Conservation (phyloP, 2,113 vertebrate species). For the Aphyosemion australe region DNA sequence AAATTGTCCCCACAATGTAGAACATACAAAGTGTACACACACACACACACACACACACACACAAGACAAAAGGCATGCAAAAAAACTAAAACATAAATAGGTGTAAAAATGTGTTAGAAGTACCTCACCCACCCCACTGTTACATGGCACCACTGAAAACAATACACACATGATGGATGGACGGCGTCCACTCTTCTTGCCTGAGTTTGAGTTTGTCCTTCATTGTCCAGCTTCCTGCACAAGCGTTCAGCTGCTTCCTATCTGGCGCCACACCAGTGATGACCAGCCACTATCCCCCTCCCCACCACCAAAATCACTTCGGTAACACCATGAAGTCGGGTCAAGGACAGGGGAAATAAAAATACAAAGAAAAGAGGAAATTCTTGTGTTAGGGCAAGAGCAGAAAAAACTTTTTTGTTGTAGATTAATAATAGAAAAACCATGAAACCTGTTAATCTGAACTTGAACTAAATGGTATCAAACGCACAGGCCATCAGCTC, state of each 20-base stretch:
- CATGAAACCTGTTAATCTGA: neutral
- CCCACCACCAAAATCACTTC: slow-evolving; percentile 11
- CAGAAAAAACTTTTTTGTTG: neutral
- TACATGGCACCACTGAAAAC: slow-evolving; percentile 46
- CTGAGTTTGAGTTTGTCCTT: slow-evolving; percentile 46
- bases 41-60: no score
- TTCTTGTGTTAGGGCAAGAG: slow-evolving; percentile 9
- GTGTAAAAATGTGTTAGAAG: no score
- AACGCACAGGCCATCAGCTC: neutral
- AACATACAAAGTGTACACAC: no score
- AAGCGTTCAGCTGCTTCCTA: slow-evolving; percentile 82
- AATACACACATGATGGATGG: slow-evolving; percentile 27
- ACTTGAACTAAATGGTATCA: neutral
- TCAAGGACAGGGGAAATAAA: slow-evolving; percentile 23
- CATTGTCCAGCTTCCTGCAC: slow-evolving; percentile 78
- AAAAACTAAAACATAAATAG: no score
- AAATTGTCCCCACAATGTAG: no score
- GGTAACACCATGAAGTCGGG: slow-evolving; percentile 14
- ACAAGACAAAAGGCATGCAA: no score
- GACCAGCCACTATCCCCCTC: slow-evolving; percentile 54
- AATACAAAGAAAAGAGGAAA: slow-evolving; percentile 25
- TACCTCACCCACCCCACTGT: neutral
- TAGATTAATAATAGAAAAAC: no score
- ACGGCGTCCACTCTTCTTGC: slow-evolving; percentile 25
- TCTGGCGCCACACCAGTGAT: slow-evolving; percentile 82